phyloP scores from a whole-genome alignment of 2,888 invertebrate species.

The Drepanosiphum platanoidis region DNA sequence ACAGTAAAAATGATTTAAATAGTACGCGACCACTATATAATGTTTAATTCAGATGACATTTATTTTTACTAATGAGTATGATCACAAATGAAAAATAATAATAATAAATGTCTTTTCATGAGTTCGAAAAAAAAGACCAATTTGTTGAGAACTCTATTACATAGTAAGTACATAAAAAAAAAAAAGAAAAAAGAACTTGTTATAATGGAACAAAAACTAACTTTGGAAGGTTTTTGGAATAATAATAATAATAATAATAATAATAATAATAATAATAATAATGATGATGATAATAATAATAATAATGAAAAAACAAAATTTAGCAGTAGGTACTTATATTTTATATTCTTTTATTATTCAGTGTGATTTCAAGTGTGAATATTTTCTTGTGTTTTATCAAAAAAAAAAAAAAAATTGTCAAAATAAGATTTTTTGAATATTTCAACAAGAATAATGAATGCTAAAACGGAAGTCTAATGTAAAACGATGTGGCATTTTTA shows the following conservation, averaged over 20 bases:
- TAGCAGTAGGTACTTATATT: background rate
- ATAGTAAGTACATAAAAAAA: background rate
- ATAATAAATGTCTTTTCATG: background rate
- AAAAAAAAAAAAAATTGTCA: too few species aligned
- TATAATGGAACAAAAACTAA: conserved; percentile 15
- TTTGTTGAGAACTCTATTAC: background rate
- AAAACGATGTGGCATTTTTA: background rate
- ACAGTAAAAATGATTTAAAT: background rate
- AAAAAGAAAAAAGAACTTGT: background rate
- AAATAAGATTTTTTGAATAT: background rate
- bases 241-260: background rate
- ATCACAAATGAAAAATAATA: conserved; percentile 4
- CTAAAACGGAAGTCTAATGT: background rate
- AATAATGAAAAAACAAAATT: too few species aligned
- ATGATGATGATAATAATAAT: background rate
- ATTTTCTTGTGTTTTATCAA: background rate
- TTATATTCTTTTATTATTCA: background rate
- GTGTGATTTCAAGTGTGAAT: background rate
- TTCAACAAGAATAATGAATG: background rate
- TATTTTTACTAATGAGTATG: background rate
- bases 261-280: background rate
- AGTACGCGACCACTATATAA: background rate
- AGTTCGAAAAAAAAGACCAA: background rate
- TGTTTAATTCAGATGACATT: background rate
- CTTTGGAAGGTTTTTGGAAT: background rate